A percentile compares a stretch with the other conserved stretches of the same genome.
Conservation (phyloP, 2,888 invertebrate species). For the Andrena bucephala region DNA sequence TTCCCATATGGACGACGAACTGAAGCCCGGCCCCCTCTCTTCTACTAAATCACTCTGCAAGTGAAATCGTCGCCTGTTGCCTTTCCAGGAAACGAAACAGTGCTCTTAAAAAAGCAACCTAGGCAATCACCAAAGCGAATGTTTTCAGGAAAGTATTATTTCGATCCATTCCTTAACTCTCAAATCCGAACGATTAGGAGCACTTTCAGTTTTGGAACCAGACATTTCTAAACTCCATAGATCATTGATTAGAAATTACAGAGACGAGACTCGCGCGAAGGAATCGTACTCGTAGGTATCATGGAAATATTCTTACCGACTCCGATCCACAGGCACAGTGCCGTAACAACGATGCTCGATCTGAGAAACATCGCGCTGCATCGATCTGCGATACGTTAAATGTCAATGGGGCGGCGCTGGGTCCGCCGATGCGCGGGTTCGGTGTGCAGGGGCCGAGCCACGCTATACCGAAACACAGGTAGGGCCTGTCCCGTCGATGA, state of each 20-base stretch:
- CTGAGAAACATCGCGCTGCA: slow-evolving; percentile 78
- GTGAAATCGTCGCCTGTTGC: neutral
- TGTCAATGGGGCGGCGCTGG: slow-evolving; percentile 55
- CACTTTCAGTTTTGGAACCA: neutral
- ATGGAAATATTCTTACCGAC: slow-evolving; percentile 69
- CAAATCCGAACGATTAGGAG: neutral
- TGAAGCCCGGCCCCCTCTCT: neutral
- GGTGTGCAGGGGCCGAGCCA: slow-evolving; percentile 13
- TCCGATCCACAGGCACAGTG: slow-evolving; percentile 71
- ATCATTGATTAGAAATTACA: too few relatives aligned
- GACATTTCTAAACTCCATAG: neutral
- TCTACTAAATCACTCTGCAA: neutral
- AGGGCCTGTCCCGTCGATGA: slow-evolving; percentile 26
- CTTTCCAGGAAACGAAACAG: neutral
- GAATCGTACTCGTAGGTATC: too few relatives aligned
- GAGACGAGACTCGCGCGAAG: too few relatives aligned
- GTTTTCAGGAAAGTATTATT: neutral
- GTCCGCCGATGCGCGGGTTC: slow-evolving; percentile 34
- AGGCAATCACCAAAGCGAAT: neutral
- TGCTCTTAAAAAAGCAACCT: neutral
- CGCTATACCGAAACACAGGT: slow-evolving; percentile 27
- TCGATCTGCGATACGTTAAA: slow-evolving; percentile 65
- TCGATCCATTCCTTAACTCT: neutral
- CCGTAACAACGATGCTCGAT: slow-evolving; percentile 68
- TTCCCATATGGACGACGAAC: neutral